phyloP scores from a whole-genome alignment of 2,888 invertebrate species.

The Aproaerema taeniolella region DNA sequence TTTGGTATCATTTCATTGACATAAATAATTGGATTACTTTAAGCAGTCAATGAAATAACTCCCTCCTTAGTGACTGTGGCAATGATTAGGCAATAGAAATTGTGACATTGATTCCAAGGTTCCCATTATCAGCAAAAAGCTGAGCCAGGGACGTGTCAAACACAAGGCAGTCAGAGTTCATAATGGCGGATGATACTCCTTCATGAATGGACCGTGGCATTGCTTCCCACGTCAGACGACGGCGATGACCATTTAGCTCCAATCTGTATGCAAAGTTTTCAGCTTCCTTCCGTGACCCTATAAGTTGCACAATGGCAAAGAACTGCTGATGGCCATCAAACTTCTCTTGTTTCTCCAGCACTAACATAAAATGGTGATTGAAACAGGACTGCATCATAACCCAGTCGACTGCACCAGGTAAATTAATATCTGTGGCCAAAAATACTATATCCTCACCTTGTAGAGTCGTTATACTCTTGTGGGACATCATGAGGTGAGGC shows the following conservation, averaged over 20 bases:
- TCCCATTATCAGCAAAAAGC: constrained; percentile 99
- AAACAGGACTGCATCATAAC: constrained; percentile 99
- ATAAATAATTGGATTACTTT: constrained; percentile 35
- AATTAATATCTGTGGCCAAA: constrained; percentile 98
- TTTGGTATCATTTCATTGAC: constrained; percentile 30
- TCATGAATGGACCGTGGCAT: constrained; percentile 99
- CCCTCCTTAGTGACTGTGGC: constrained; percentile 29
- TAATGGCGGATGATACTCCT: constrained; percentile 97
- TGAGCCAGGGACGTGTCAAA: constrained; percentile 99
- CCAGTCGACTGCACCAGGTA: constrained; percentile 99
- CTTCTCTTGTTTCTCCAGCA: constrained; percentile 98
- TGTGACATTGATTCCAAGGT: constrained; percentile 99
- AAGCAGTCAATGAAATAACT: constrained; percentile 34
- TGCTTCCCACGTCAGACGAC: constrained; percentile 99
- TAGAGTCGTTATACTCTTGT: constrained; percentile 98
- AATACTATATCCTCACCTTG: constrained; percentile 99
- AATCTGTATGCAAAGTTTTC: constrained; percentile 99
- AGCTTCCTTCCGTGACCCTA: constrained; percentile 98
- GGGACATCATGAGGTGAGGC: constrained; percentile 97
- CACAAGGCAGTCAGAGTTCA: constrained; percentile 98
- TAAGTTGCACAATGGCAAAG: constrained; percentile 98
- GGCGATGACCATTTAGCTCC: constrained; percentile 96
- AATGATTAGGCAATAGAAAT: constrained; percentile 90
- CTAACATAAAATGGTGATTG: constrained; percentile 99
- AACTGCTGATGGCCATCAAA: constrained; percentile 97